Conservation (phyloP, 2,113 vertebrate genomes). For the Vulpes ferrilata region DNA sequence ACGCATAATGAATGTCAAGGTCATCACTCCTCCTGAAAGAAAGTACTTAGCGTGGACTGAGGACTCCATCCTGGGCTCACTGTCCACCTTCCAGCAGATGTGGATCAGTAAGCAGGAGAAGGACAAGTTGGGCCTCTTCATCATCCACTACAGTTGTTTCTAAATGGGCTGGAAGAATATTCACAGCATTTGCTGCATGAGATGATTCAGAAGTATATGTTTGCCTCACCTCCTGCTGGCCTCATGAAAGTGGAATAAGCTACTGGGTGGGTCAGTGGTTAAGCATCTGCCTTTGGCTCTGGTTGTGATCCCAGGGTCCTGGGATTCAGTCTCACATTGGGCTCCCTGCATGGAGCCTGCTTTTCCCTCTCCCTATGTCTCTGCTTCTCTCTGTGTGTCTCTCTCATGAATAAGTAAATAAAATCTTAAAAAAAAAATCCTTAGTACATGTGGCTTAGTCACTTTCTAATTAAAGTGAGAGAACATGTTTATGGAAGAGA, state of each 20-base stretch:
- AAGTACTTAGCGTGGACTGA: conserved; percentile 98
- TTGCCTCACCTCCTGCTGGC: neutral
- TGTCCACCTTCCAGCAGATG: conserved; percentile 98
- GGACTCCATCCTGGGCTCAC: conserved; percentile 96
- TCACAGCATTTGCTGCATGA: neutral
- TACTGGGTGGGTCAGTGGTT: too few species aligned
- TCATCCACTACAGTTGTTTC: neutral
- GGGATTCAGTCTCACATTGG: too few species aligned
- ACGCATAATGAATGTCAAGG: neutral
- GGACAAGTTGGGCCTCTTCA: neutral
- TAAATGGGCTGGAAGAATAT: neutral
- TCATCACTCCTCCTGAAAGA: conserved; percentile 69
- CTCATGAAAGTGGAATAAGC: neutral
- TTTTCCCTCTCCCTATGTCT: too few species aligned
- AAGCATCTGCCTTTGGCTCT: too few species aligned
- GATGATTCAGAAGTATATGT: neutral
- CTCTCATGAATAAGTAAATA: too few species aligned
- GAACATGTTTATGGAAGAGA: neutral
- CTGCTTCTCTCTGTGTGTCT: too few species aligned
- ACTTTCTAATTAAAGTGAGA: neutral
- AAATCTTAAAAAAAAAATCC: neutral
- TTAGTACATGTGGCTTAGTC: neutral
- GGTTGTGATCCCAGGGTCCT: too few species aligned
- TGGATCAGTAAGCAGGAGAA: conserved; percentile 97
- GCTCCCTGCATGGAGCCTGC: too few species aligned